Conservation (phyloP, 2,797 vertebrate genomes). For the Xenopus petersii region DNA sequence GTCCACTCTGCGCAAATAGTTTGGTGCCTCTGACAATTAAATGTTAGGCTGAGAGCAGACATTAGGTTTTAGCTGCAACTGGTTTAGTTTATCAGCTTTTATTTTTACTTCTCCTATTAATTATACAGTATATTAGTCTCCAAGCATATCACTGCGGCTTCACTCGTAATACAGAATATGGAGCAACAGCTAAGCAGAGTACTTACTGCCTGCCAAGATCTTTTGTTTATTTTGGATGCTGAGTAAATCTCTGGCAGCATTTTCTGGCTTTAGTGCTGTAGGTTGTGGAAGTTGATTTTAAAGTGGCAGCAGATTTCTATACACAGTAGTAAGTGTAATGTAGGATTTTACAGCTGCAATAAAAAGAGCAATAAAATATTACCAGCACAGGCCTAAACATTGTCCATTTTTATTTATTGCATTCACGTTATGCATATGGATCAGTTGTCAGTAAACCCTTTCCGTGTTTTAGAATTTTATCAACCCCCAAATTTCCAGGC, state of each 20-base stretch:
- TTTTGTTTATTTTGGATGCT: conserved; percentile 34
- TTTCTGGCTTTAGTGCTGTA: conserved; percentile 21
- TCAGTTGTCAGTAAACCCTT: no score
- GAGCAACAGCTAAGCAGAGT: conserved; percentile 24
- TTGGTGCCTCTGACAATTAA: conserved; percentile 8
- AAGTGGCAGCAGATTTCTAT: conserved; percentile 18
- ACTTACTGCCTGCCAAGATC: conserved; percentile 28
- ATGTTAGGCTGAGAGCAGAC: neutral
- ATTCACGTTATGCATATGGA: no score
- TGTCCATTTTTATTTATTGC: neutral
- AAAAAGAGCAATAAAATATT: neutral
- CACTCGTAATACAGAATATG: neutral
- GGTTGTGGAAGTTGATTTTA: conserved; percentile 25
- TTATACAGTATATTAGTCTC: conserved; percentile 20
- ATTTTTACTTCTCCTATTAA: conserved; percentile 11
- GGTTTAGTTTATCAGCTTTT: neutral
- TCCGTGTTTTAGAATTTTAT: no score
- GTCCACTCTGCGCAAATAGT: neutral
- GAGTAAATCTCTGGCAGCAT: conserved; percentile 23
- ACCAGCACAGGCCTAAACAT: neutral
- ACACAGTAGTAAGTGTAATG: neutral
- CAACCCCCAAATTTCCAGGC: no score
- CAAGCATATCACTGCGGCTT: conserved; percentile 8
- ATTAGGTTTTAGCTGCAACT: neutral
- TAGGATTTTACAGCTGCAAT: neutral